These are phyloP conservation scores for Erpornis zantholeuca DNA, from an alignment of 2,113 vertebrate genomes.

Conservation along the genomic window DNA sequence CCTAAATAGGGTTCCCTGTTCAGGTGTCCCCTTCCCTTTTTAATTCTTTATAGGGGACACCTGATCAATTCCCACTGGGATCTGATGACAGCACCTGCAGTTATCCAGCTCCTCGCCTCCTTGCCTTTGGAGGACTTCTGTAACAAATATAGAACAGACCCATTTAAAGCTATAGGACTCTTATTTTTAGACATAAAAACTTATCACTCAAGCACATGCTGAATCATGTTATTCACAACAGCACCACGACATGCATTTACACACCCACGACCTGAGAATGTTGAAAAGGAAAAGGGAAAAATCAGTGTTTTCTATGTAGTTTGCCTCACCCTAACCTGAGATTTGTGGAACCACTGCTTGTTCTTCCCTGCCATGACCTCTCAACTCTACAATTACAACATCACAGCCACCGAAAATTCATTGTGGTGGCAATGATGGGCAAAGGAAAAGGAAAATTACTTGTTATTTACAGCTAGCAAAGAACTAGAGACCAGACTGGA, in stretches of 20 bases:
- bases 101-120: neutral
- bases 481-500: neutral
- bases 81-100: accelerated
- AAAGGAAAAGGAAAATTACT: neutral
- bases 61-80: neutral
- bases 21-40: neutral
- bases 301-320: neutral
- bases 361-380: neutral
- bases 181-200: neutral
- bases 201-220: neutral
- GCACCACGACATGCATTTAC: neutral
- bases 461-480: neutral
- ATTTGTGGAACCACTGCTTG: neutral
- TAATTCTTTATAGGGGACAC: neutral
- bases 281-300: neutral
- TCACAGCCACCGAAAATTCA: neutral
- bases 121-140: neutral
- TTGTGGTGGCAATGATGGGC: neutral
- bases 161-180: neutral
- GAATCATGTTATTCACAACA: neutral
- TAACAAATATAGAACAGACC: neutral
- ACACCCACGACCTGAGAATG: neutral
- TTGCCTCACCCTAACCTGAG: neutral
- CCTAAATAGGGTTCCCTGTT: neutral
- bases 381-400: neutral